These are phyloP conservation scores for Botia kubotai DNA, from an alignment of 2,797 vertebrate species.

Conservation along the genomic window DNA sequence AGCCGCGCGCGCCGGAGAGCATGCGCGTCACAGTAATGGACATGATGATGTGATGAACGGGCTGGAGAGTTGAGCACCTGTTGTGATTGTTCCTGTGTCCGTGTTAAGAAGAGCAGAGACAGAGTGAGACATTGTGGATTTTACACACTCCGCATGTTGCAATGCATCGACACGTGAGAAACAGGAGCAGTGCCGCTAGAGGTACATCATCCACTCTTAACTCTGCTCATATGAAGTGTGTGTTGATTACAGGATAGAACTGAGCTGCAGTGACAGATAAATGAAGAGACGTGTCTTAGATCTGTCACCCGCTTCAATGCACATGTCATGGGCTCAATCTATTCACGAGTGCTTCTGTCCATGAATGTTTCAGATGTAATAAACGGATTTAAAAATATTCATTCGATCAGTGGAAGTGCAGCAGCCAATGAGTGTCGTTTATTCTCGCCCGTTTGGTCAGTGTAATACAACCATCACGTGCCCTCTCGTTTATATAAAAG, in stretches of 20 bases:
- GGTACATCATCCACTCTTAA: background rate
- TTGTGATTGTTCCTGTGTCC: background rate
- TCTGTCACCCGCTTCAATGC: too few species aligned
- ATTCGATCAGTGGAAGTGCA: background rate
- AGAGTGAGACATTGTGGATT: slow-evolving; percentile 58
- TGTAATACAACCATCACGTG: background rate
- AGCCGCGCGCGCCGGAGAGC: slow-evolving; percentile 66
- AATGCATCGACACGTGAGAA: background rate
- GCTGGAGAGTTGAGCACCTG: slow-evolving; percentile 37
- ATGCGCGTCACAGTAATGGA: slow-evolving; percentile 21
- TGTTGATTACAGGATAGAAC: too few species aligned
- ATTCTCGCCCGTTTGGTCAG: background rate
- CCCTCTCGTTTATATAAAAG: slow-evolving; percentile 1
- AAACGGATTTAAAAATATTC: too few species aligned
- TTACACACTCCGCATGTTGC: slow-evolving; percentile 39
- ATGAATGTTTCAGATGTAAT: too few species aligned
- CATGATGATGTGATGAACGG: slow-evolving; percentile 23
- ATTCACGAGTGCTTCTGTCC: background rate
- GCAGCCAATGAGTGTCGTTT: background rate
- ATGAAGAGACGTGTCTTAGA: too few species aligned
- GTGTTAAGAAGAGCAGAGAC: background rate
- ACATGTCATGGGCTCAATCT: too few species aligned
- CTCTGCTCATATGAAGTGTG: too few species aligned
- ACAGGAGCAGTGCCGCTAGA: background rate
- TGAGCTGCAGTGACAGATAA: too few species aligned